Base-by-base conservation (phyloP, 2,888 invertebrate genomes). In the Hirtodrosophila trivittata region DNA sequence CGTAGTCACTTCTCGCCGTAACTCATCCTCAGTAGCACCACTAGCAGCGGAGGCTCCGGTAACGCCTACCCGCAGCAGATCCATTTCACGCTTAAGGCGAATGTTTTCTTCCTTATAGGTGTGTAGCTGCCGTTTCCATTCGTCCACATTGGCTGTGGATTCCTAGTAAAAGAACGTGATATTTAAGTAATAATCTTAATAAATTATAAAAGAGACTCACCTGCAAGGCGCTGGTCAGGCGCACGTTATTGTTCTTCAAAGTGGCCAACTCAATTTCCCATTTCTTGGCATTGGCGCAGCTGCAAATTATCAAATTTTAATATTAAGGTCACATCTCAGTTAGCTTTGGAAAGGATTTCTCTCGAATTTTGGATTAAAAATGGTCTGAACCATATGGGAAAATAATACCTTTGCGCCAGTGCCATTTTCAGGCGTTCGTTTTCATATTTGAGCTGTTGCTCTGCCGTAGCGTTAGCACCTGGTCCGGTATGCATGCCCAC, bases 181-280 rank as follows among this genome's bases (percentile, higher is more conserved):
- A 26, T 28, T 16, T 33, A n/a, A 18, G 7, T 1, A 10, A 21
- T 8, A 13, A 26, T 6, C 13, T 14, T n/a, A 26, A 30, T 12
- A 16, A 39, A 35, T 38, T 26, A 3, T 13, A 9, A n/a, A 28
- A 25, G 4, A 26, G 35, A 54, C 69, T n/a, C 74, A 91, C 91
- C 91, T 98, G 98, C 57, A 98, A 93, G 12, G 98, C 98, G 82
- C 97, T 97, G 4, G 98, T 98, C 87, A 99, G 92, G 72, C 98
- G 94, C 28, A 97, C 94, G 91, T 98, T 99, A 92, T 98, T 98
- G 89, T 96, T 98, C 92, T 98, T 98, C 75, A 99, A 92, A 1
- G 98, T 98, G 42, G 97, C 95, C 76, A 99, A 92, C 91, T 99
- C 98, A 35, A 98, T 95, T 92, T 98, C 98, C 98, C 98, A 98